A percentile compares a stretch with the other conserved stretches of the same genome.
phyloP scores from a whole-genome alignment of 2,888 invertebrate genomes.

The Dromius quadrimaculatus region DNA sequence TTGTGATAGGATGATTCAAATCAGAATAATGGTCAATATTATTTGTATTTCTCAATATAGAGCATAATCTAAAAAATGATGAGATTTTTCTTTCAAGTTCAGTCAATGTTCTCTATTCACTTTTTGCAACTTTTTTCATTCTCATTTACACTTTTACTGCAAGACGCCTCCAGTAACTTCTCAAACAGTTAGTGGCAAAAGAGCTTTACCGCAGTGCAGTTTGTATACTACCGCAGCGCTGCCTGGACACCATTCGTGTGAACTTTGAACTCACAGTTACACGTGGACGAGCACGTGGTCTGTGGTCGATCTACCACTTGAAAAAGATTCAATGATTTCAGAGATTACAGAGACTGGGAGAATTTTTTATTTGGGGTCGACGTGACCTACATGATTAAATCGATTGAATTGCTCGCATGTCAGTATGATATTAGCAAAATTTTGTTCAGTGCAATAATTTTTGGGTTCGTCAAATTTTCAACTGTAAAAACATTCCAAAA shows the following conservation, averaged over 20 bases:
- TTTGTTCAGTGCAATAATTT: too few species aligned
- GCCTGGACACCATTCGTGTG: background rate
- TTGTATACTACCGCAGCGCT: background rate
- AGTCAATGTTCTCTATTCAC: too few species aligned
- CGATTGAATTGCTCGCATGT: background rate
- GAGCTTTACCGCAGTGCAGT: constrained; percentile 1
- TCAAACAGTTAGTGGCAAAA: too few species aligned
- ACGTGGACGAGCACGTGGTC: background rate
- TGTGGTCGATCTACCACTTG: constrained; percentile 1
- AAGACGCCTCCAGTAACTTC: too few species aligned
- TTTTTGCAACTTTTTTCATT: too few species aligned
- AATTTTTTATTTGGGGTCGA: background rate
- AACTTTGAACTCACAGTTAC: background rate
- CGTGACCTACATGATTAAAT: constrained; percentile 9
- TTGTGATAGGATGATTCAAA: too few species aligned
- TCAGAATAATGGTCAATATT: too few species aligned
- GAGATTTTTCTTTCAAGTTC: too few species aligned
- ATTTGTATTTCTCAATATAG: too few species aligned
- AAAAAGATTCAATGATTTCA: background rate
- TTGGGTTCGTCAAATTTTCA: background rate
- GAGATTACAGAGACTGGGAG: background rate
- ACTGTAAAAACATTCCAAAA: background rate
- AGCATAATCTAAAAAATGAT: too few species aligned
- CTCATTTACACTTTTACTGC: too few species aligned
- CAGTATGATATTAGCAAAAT: background rate